Conservation (phyloP, 1,140 invertebrate species). For the Cyphomyrmex costatus region DNA sequence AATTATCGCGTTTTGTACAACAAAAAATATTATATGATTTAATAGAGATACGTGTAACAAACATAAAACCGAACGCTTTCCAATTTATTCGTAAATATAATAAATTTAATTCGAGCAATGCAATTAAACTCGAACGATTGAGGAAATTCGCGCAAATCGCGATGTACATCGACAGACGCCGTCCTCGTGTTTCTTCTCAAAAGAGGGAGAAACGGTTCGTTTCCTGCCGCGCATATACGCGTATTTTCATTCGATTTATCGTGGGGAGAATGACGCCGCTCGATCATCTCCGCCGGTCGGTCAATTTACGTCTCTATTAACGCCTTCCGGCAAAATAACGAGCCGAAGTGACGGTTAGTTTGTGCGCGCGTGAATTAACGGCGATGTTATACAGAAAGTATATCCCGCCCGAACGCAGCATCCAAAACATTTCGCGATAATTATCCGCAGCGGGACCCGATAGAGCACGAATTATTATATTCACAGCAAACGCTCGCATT, state of each 20-base stretch:
- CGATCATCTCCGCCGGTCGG: conserved; percentile 47
- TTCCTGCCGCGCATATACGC: conserved; percentile 12
- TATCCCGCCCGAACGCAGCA: neutral
- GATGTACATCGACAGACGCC: neutral
- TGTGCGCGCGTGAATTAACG: conserved; percentile 21
- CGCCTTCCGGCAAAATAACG: conserved; percentile 53
- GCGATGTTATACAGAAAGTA: conserved; percentile 7
- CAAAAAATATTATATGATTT: neutral
- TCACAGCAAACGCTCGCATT: neutral
- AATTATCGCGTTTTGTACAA: neutral
- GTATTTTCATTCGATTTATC: conserved; percentile 53
- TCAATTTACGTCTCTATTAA: conserved; percentile 58
- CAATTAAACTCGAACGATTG: conserved; percentile 8
- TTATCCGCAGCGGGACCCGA: conserved; percentile 8
- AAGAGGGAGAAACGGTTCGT: neutral
- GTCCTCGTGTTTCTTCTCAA: neutral
- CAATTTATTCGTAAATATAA: neutral
- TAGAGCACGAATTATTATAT: conserved; percentile 37
- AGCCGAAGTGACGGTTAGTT: conserved; percentile 10
- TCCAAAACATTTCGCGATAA: conserved; percentile 27
- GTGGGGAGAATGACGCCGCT: conserved; percentile 20
- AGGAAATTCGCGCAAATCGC: neutral
- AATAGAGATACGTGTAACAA: neutral
- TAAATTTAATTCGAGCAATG: conserved; percentile 3
- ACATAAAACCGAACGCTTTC: neutral